Base-by-base conservation (phyloP, 2,113 vertebrate species). In the rabbit (Oryctolagus cuniculus) region DNA sequence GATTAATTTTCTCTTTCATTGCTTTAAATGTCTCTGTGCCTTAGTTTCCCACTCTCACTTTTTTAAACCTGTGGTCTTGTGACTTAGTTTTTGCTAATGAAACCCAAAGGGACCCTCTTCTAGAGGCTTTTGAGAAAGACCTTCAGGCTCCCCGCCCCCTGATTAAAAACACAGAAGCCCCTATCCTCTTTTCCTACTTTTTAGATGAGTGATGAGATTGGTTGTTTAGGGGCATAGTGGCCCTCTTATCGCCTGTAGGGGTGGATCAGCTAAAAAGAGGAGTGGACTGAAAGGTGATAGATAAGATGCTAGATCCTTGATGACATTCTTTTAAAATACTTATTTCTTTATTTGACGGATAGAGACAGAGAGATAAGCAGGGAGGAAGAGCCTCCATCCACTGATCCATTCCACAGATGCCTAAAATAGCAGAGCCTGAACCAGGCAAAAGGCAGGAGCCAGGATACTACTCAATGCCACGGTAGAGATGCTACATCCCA, bases 191-290 rank as follows among this genome's bases (percentile, higher is more conserved):
- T 72, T 67, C 19, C 34, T 73, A 7, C 1, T 0, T 31, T n/a
- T 36, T 24, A 55, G 10, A 61, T 4, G 10, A n/a, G 7, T 3
- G 21, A 29, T 36, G 25, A 36, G 27, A 24, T 8, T 15, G 19
- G 21, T 21, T 70, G 22, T 3, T 2, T 0, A 6, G 64, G n/a
- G 36, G 0, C 22, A 1, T 29, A 1, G 38, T 25, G 91, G 22
- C 8, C 25, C n/a, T 80, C 38, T 24, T 6, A 15, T 0, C 15
- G 1, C 38, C 1, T 25, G 25, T 24, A 19, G 6, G 24, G 3
- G 7, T 27, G 3, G 6, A 19, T 8, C 6, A 3, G 73, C 2
- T n/a, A 34, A 27, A 9, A 83, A 70, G n/a, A 49, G 6, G 1
- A 29, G 19, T 8, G 1, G 10, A 15, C 9, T 17, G 3, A 16